Conservation (phyloP, 1,140 invertebrate genomes). For the Proales similis region DNA sequence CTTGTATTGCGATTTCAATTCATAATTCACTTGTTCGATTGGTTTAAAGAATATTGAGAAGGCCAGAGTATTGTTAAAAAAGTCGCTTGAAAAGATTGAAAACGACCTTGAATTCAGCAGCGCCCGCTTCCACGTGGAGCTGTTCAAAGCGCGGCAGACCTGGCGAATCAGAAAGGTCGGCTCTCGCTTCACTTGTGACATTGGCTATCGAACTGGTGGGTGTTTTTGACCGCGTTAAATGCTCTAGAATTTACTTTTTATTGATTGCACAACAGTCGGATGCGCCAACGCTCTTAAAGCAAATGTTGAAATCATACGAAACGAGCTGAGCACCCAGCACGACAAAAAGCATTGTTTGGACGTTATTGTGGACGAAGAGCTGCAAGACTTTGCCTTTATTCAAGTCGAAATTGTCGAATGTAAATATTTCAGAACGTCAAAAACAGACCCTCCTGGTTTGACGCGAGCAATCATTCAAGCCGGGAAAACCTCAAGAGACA, state of each 20-base stretch:
- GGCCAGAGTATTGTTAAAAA: conserved; percentile 19
- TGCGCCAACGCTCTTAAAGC: conserved; percentile 31
- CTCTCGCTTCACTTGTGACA: conserved; percentile 18
- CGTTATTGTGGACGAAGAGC: conserved; percentile 19
- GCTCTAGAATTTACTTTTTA: neutral
- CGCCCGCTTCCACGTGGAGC: conserved; percentile 18
- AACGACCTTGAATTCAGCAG: conserved; percentile 31
- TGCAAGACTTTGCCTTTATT: conserved; percentile 32
- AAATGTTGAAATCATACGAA: conserved; percentile 15
- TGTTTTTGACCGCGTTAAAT: neutral
- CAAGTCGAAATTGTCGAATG: conserved; percentile 31
- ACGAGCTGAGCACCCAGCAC: conserved; percentile 1
- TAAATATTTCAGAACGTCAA: neutral
- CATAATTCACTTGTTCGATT: neutral
- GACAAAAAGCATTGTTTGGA: conserved; percentile 13
- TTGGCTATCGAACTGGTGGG: conserved; percentile 26
- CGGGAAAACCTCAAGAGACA: conserved; percentile 9
- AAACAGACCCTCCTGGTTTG: neutral
- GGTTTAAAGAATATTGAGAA: conserved; percentile 27
- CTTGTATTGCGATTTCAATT: too few species aligned
- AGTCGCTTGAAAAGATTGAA: conserved; percentile 34
- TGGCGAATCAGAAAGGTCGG: conserved; percentile 32
- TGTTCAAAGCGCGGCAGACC: conserved; percentile 18
- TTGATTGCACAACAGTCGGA: conserved; percentile 13
- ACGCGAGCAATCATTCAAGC: neutral